phyloP scores from a whole-genome alignment of 2,797 vertebrate species.

The Enteromius argenteus region DNA sequence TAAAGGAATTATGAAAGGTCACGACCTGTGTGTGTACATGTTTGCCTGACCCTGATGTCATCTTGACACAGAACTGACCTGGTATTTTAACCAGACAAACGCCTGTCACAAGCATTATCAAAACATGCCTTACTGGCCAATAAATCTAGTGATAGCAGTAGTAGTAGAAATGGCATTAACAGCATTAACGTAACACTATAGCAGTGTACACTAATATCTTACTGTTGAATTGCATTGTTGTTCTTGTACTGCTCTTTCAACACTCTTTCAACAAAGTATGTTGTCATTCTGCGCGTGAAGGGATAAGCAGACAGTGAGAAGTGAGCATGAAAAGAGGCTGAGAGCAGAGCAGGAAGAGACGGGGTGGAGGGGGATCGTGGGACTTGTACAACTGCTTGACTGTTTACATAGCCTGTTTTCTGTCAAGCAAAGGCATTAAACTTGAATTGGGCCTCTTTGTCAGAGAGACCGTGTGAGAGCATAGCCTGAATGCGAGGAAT shows the following conservation, averaged over 20 bases:
- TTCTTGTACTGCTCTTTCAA: constrained; percentile 7
- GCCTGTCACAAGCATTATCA: background rate
- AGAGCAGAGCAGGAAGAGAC: background rate
- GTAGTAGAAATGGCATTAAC: background rate
- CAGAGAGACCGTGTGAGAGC: background rate
- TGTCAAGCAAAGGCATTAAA: constrained; percentile 45
- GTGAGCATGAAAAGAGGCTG: background rate
- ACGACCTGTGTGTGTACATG: background rate
- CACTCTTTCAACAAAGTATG: background rate
- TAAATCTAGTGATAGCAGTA: background rate
- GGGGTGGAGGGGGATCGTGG: constrained; percentile 30
- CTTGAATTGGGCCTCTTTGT: constrained; percentile 20
- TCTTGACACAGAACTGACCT: constrained; percentile 8
- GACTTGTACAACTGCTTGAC: constrained; percentile 38
- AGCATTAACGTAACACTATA: background rate
- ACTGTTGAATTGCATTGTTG: background rate
- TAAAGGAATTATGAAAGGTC: background rate
- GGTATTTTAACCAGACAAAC: background rate
- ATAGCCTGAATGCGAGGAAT: background rate
- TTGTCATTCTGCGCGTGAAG: background rate
- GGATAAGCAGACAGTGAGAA: background rate
- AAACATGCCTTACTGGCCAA: background rate
- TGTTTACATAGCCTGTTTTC: constrained; percentile 56
- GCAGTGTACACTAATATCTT: background rate
- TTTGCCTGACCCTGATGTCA: constrained; percentile 17